Evolutionary conservation across 2,888 invertebrate genomes (phyloP), one percentile per base, ranked within the genome.

Genomic region (Urechis unicinctus): DNA sequence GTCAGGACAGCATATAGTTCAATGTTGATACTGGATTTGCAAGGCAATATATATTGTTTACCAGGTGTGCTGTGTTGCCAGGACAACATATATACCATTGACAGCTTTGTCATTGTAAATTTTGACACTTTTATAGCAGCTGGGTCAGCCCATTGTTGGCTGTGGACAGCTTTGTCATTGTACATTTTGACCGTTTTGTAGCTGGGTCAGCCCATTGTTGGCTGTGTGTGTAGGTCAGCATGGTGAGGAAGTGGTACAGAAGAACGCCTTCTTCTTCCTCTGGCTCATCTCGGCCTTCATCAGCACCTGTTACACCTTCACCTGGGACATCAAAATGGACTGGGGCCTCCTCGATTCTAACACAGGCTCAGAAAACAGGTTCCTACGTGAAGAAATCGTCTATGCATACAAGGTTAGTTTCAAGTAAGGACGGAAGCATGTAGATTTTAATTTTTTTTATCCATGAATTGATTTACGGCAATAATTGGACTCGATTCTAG

Each of bases 301-400:
- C 2, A 93, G 91, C 53, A 95, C 97, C 0, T 85, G 89, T 58
- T 98, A 98, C 79, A 91, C 96, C 0, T 93, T 94, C 78, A 88
- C 90, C 1, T 98, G 98, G 97, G 97, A 98, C 78, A 88, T 97
- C 36, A 92, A 91, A 80, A 92, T 98, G 90, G 98, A 98, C 82
- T 98, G 98, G 98, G 96, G 96, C 0, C 82, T 97, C 55, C 86
- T 97, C 71, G 95, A 95, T 73, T 85, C 86, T 55, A 89, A 89
- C 65, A 88, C 93, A 1, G 91, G 90, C 0, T 13, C 9, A 17
- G 75, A 76, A 48, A 91, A 95, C 82, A 86, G 84, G 74, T 88
- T 94, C 75, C 82, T 96, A 1, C 82, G 96, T 44, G 95, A 96
- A 74, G 95, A 96, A 82, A 88, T 94, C 57, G 95, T 96, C 9